Evolutionary conservation across 2,113 vertebrate genomes (phyloP).

Genomic region (Cathartes aura): DNA sequence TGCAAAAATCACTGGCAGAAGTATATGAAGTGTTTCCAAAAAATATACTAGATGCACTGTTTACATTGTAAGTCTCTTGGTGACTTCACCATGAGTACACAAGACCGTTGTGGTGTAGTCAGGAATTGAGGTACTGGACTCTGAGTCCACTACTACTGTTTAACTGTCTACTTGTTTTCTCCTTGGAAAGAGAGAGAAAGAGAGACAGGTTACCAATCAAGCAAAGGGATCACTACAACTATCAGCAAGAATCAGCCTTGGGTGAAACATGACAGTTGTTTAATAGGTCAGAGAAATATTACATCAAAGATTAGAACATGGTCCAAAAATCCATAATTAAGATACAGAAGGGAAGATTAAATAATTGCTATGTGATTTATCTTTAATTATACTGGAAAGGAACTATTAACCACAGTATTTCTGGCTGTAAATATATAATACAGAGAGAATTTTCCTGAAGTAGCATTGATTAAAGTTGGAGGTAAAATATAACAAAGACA

Average conservation of each 20-base stretch:
- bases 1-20: background rate
- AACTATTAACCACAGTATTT: background rate
- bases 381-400: background rate
- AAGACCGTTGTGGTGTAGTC: background rate
- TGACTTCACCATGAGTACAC: background rate
- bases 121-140: background rate
- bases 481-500: background rate
- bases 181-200: background rate
- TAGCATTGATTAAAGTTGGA: background rate
- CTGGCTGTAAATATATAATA: background rate
- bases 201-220: background rate
- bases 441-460: background rate
- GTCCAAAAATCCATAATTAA: background rate
- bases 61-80: background rate
- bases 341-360: background rate
- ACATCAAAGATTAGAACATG: background rate
- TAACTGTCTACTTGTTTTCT: background rate
- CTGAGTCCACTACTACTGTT: background rate
- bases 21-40: background rate
- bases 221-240: background rate
- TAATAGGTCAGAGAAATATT: background rate
- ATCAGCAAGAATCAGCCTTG: background rate
- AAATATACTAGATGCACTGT: background rate
- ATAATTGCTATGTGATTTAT: background rate
- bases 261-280: background rate